Base-by-base conservation (phyloP, 2,888 invertebrate genomes). In the Melanostoma scalare region DNA sequence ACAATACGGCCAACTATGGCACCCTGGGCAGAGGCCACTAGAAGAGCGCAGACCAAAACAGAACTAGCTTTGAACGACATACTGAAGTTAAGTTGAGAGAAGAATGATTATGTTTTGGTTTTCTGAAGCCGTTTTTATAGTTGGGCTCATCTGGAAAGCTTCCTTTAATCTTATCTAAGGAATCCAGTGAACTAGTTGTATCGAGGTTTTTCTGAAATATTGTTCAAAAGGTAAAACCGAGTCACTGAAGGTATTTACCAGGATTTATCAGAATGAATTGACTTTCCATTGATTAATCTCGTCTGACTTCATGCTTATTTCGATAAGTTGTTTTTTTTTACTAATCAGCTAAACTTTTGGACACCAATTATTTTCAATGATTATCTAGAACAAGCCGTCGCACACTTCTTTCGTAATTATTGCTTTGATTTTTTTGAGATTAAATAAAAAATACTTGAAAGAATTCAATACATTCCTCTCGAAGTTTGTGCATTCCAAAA, bases 1-100 rank as follows among this genome's bases (percentile, higher is more conserved):
- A 89, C 89, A 55, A 89, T 85, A 3, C 89, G 89, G 0, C 86
- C 86, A 6, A 73, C 38, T n/a, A 30, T 35, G 2, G 56, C 73
- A n/a, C 67, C 58, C 10, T 78, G 73, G 2, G 55, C 63, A 10
- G 38, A 8, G 30, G 73, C 77, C 44, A 63, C 68, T 5, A 69
- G n/a, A 3, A 77, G 30, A 33, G 73, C 63, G n/a, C 44, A 56
- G 1, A 58, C 4, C 8, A 78, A 63, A 10, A 63, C 10, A 30
- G 38, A 8, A 73, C 10, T 53, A 40, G 63, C 30, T 56, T 73
- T 73, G 3, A 73, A 63, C 68, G 68, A 78, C 82, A 82, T 82
- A 5, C 38, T 78, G 20, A 20, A 1, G 0, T 20, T 1, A 1
- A n/a, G 33, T 46, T 44, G 5, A 31, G 6, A 36, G 44, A 33